phyloP scores from a whole-genome alignment of 2,888 invertebrate species.

The Tolmerus cingulatus region DNA sequence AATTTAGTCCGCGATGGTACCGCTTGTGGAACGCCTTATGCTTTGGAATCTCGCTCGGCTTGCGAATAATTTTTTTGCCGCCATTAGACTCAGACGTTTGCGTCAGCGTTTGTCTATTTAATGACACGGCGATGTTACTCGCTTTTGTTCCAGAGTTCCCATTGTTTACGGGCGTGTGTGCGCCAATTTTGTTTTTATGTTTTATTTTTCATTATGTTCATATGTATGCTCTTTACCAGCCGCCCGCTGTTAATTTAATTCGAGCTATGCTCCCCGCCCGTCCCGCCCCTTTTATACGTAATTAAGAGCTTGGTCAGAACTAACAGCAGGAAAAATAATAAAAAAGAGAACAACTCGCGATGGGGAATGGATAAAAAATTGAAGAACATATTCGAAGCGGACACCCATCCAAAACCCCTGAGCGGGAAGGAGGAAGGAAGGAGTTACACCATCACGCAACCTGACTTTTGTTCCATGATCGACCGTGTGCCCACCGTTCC shows the following conservation, averaged over 20 bases:
- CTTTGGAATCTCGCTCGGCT: background rate
- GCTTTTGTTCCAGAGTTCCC: slow-evolving; percentile 18
- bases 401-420: background rate
- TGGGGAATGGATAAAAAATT: slow-evolving; percentile 15
- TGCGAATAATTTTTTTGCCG: slow-evolving; percentile 2
- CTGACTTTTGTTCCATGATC: slow-evolving; percentile 8
- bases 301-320: background rate
- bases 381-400: slow-evolving; percentile 18
- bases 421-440: background rate
- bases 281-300: background rate
- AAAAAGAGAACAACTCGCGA: background rate
- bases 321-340: background rate
- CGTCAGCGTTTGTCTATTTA: slow-evolving; percentile 22
- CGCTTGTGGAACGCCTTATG: background rate
- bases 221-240: background rate
- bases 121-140: slow-evolving; percentile 20
- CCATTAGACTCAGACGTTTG: slow-evolving; percentile 22
- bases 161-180: background rate
- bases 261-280: background rate
- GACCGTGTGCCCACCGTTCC: slow-evolving; percentile 31
- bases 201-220: background rate
- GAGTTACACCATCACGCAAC: background rate
- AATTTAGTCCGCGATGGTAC: background rate
- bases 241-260: slow-evolving; percentile 1
- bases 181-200: too few relatives aligned